phyloP scores from a whole-genome alignment of 2,113 vertebrate species.

The Nettapus auritus region DNA sequence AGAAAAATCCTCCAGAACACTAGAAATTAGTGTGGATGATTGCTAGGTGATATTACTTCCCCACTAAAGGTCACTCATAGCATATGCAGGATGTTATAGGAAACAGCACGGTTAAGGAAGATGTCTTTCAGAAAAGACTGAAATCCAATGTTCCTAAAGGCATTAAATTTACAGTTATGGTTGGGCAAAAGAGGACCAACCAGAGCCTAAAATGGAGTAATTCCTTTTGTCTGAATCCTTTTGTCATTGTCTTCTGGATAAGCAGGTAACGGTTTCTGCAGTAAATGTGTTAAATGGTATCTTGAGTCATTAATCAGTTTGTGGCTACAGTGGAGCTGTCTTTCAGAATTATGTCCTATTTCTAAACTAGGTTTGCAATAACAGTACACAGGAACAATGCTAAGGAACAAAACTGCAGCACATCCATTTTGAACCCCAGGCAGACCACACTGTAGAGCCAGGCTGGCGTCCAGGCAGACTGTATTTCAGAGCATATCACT shows the following conservation, averaged over 20 bases:
- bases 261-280: not conserved
- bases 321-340: not conserved
- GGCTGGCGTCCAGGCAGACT: not conserved
- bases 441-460: not conserved
- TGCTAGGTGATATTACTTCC: not conserved
- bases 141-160: not conserved
- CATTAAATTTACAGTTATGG: not conserved
- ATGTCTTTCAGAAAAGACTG: not conserved
- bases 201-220: not conserved
- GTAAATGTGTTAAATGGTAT: accelerated
- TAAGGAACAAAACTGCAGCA: not conserved
- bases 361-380: not conserved
- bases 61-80: not conserved
- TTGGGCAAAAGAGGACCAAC: not conserved
- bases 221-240: not conserved
- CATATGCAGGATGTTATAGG: not conserved
- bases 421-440: not conserved
- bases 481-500: accelerated
- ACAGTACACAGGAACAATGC: not conserved
- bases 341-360: not conserved
- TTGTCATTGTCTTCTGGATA: not conserved
- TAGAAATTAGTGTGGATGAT: not conserved
- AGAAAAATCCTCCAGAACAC: not conserved
- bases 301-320: not conserved
- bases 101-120: not conserved